Evolutionary conservation across 2,113 vertebrate species (phyloP).

Genomic region (Spermophilus dauricus): DNA sequence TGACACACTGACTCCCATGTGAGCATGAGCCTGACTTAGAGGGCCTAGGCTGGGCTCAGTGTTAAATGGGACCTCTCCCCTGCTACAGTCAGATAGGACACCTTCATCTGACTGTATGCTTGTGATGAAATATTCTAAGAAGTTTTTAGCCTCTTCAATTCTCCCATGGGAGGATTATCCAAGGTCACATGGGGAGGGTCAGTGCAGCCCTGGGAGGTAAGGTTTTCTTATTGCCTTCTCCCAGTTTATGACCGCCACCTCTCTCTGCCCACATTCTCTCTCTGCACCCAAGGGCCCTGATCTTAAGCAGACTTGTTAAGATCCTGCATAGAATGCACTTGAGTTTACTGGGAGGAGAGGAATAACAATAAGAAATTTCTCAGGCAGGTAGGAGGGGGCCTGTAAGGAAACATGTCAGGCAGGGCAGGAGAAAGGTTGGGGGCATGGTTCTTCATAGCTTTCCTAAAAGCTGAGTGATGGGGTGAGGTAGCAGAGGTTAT

Average conservation of each 20-base stretch:
- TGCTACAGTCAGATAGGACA: no score
- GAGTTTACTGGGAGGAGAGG: neutral
- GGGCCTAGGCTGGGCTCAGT: neutral
- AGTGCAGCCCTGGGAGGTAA: neutral
- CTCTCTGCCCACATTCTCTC: neutral
- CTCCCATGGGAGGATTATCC: rapidly evolving
- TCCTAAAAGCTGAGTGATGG: neutral
- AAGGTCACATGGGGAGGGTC: neutral
- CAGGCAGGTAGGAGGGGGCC: no score
- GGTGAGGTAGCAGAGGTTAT: neutral
- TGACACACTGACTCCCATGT: neutral
- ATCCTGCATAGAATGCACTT: neutral
- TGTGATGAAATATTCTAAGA: no score
- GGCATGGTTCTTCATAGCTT: neutral
- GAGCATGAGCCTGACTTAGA: neutral
- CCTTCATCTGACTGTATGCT: no score
- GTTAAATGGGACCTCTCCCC: neutral
- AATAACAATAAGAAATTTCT: neutral
- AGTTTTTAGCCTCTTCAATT: no score
- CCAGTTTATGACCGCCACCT: neutral
- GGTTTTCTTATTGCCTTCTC: no score
- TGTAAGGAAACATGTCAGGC: neutral
- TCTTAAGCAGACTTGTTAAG: neutral
- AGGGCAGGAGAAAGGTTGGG: neutral
- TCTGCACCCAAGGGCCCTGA: neutral